These are phyloP conservation scores for Cryptus armator DNA, from an alignment of 2,888 invertebrate species.

Conservation along the genomic window DNA sequence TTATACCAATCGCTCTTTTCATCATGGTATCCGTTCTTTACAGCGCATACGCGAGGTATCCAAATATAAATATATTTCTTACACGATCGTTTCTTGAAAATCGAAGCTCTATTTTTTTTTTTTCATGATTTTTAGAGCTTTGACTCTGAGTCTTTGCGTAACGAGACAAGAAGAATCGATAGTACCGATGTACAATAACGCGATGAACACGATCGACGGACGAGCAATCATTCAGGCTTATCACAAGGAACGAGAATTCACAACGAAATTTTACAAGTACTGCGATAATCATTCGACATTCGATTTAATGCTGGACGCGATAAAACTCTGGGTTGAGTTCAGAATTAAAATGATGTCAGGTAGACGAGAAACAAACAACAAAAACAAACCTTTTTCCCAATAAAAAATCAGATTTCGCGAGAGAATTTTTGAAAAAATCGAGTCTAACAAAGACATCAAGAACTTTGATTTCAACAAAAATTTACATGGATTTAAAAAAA, in stretches of 20 bases:
- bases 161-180: conserved; percentile 72
- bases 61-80: background rate
- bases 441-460: too few species aligned
- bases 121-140: conserved; percentile 65
- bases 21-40: conserved; percentile 81
- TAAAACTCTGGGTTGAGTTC: conserved; percentile 76
- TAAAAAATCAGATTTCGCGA: too few species aligned
- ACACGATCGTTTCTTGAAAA: background rate
- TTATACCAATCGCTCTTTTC: conserved; percentile 85
- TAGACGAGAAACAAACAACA: conserved; percentile 30
- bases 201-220: conserved; percentile 74
- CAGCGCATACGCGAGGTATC: conserved; percentile 82
- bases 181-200: conserved; percentile 74
- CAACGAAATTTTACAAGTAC: conserved; percentile 76
- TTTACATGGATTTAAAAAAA: too few species aligned
- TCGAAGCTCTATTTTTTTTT: background rate
- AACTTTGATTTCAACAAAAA: too few species aligned
- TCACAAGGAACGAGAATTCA: conserved; percentile 76
- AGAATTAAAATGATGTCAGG: conserved; percentile 76
- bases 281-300: conserved; percentile 76
- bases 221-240: conserved; percentile 77
- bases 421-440: too few species aligned
- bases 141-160: conserved; percentile 73
- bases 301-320: conserved; percentile 76
- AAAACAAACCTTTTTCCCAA: too few species aligned